Evolutionary conservation across 1,140 invertebrate genomes (phyloP).

Genomic region (Trypoxylus dichotomus): DNA sequence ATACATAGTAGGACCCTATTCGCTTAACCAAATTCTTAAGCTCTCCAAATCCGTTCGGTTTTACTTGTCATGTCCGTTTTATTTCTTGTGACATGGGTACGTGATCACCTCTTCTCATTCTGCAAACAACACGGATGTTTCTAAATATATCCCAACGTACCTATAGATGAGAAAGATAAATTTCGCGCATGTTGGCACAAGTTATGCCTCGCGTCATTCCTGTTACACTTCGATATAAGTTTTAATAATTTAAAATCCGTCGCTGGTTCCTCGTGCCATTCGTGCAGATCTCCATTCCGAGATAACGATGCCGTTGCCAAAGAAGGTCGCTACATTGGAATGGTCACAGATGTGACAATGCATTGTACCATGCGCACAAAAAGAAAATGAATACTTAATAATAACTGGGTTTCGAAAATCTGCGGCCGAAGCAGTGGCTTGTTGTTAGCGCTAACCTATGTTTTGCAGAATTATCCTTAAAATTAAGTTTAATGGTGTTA

Average conservation of each 20-base stretch:
- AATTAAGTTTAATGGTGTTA: no score
- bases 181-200: not conserved
- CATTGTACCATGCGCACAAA: not conserved
- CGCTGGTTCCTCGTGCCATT: not conserved
- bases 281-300: conserved; percentile 1
- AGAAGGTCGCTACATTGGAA: not conserved
- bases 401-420: not conserved
- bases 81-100: not conserved
- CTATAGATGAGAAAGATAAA: not conserved
- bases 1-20: no score
- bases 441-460: not conserved
- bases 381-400: not conserved
- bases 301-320: not conserved
- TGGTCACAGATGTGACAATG: not conserved
- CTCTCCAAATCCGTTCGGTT: no score
- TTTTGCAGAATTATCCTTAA: no score
- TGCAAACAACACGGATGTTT: not conserved
- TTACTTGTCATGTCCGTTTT: no score
- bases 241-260: conserved; percentile 12
- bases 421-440: not conserved
- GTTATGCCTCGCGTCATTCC: not conserved
- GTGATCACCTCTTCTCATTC: not conserved
- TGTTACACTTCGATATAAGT: conserved; percentile 22
- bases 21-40: no score
- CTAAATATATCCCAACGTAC: not conserved